Conservation (phyloP, 2,888 invertebrate species). For the Asteroscopus sphinx region DNA sequence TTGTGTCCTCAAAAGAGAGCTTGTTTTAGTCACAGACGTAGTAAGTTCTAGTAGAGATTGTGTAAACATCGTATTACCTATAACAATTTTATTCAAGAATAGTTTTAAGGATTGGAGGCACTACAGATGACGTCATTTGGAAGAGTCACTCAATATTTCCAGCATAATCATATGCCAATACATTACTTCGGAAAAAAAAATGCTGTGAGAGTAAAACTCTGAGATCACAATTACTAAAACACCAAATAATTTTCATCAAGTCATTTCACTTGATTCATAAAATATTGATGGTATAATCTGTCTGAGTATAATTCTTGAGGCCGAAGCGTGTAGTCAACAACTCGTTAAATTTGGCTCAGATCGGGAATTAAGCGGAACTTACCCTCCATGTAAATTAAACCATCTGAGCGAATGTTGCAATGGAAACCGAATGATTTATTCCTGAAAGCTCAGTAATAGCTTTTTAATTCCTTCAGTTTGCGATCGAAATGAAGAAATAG, state of each 20-base stretch:
- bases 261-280: constrained; percentile 19
- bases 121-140: too few relatives aligned
- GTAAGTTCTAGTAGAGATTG: too few relatives aligned
- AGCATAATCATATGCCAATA: too few relatives aligned
- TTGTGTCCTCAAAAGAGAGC: too few relatives aligned
- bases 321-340: constrained; percentile 56
- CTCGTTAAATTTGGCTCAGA: constrained; percentile 62
- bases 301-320: constrained; percentile 40
- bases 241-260: background rate
- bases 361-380: constrained; percentile 68
- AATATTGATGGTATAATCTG: constrained; percentile 43
- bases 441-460: constrained; percentile 67
- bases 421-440: constrained; percentile 74
- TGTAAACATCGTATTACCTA: too few relatives aligned
- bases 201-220: too few relatives aligned
- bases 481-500: constrained; percentile 62
- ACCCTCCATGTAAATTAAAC: constrained; percentile 75
- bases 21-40: too few relatives aligned
- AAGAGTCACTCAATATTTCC: too few relatives aligned
- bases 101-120: too few relatives aligned
- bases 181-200: too few relatives aligned
- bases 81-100: too few relatives aligned
- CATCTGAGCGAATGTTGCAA: constrained; percentile 72
- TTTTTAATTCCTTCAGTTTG: constrained; percentile 72
- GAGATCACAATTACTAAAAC: background rate